phyloP scores from a whole-genome alignment of 2,888 invertebrate species.

The Volucella zonaria region DNA sequence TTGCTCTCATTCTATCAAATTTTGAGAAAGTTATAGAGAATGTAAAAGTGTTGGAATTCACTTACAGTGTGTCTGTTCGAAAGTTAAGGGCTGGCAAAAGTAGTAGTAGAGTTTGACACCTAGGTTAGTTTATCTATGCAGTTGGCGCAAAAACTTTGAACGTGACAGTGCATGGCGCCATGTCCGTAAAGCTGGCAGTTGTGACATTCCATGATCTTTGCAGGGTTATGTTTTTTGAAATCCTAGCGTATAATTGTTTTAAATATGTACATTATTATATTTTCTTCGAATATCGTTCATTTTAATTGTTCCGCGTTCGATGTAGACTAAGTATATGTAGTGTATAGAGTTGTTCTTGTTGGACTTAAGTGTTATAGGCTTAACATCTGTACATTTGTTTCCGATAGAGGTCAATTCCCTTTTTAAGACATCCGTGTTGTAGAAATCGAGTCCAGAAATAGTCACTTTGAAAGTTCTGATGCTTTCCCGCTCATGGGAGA shows the following conservation, averaged over 20 bases:
- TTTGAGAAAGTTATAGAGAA: too few species aligned
- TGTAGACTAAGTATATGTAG: neutral
- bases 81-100: too few species aligned
- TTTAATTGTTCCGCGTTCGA: conserved; percentile 19
- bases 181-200: conserved; percentile 36
- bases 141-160: conserved; percentile 18
- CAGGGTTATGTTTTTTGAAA: conserved; percentile 15
- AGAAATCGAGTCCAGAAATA: conserved; percentile 13
- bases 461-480: too few species aligned
- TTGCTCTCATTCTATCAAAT: too few species aligned
- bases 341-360: too few species aligned
- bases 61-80: too few species aligned
- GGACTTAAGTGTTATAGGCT: too few species aligned
- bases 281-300: conserved; percentile 7
- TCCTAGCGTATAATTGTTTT: conserved; percentile 24
- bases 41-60: too few species aligned
- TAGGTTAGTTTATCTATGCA: too few species aligned
- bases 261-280: neutral
- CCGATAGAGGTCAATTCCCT: conserved; percentile 20
- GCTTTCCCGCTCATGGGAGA: neutral
- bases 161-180: conserved; percentile 32
- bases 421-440: conserved; percentile 1
- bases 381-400: conserved; percentile 2
- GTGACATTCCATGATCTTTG: conserved; percentile 25
- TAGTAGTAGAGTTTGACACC: too few species aligned